phyloP scores from a whole-genome alignment of 2,888 invertebrate genomes.

The Cataglyphis cursor region DNA sequence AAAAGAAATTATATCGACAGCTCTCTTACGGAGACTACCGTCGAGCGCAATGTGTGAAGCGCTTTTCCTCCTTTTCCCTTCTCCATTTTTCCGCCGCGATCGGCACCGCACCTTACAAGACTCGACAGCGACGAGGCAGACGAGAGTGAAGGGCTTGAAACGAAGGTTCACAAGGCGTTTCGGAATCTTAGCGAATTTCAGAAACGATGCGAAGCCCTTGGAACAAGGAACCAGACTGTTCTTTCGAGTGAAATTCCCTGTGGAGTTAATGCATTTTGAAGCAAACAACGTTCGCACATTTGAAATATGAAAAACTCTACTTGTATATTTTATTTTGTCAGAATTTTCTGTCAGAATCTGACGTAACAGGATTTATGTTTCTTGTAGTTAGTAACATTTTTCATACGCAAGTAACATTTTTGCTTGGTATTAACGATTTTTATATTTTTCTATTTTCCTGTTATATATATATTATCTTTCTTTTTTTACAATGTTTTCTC shows the following conservation, averaged over 20 bases:
- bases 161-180: conserved; percentile 24
- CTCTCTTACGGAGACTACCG: conserved; percentile 52
- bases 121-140: conserved; percentile 52
- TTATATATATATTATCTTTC: neutral
- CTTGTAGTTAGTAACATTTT: neutral
- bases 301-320: neutral
- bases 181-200: conserved; percentile 36
- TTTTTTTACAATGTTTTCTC: neutral
- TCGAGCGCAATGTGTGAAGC: conserved; percentile 44
- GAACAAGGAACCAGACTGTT: conserved; percentile 28
- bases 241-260: conserved; percentile 13
- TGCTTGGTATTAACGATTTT: neutral
- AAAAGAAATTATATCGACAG: conserved; percentile 68
- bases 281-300: neutral
- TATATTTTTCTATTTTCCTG: neutral
- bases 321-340: neutral
- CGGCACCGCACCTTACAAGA: conserved; percentile 53
- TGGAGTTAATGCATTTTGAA: conserved; percentile 28
- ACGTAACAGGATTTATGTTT: neutral
- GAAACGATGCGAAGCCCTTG: neutral
- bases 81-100: conserved; percentile 41
- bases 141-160: conserved; percentile 41
- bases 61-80: conserved; percentile 43
- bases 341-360: neutral
- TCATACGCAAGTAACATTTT: neutral